phyloP scores from a whole-genome alignment of 2,113 vertebrate genomes.

The Rana temporaria region DNA sequence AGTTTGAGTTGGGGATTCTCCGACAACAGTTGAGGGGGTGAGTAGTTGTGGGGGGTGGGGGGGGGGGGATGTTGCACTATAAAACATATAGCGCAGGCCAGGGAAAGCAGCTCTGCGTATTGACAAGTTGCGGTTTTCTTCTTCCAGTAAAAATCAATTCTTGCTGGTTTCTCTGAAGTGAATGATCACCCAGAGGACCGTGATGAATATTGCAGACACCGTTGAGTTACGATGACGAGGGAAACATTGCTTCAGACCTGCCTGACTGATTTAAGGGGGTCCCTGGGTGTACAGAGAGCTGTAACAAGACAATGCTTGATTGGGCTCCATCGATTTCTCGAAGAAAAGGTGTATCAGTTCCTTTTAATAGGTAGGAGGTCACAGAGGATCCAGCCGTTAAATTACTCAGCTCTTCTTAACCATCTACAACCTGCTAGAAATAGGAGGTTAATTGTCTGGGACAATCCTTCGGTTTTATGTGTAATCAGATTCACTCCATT shows the following conservation, averaged over 20 bases:
- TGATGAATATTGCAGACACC: constrained; percentile 15
- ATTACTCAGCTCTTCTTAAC: constrained; percentile 9
- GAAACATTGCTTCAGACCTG: background rate
- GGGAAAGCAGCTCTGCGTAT: background rate
- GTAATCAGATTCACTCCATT: background rate
- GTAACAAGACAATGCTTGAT: constrained; percentile 55
- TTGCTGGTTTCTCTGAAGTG: constrained; percentile 38
- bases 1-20: background rate
- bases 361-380: constrained; percentile 28
- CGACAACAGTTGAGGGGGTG: background rate
- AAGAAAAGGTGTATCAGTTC: constrained; percentile 43
- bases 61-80: background rate
- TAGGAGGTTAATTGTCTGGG: constrained; percentile 33
- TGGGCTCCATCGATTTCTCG: constrained; percentile 42
- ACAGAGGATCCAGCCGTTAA: background rate
- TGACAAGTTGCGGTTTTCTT: constrained; percentile 9
- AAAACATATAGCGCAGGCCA: background rate
- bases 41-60: no score
- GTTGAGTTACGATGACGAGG: constrained; percentile 47
- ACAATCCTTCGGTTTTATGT: constrained; percentile 2
- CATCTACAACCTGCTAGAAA: constrained; percentile 5
- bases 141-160: constrained; percentile 52
- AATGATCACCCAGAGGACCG: constrained; percentile 35
- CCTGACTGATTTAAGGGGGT: constrained; percentile 48
- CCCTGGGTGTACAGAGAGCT: constrained; percentile 22